These are phyloP conservation scores for Huso huso DNA, from an alignment of 2,797 vertebrate species.

Conservation along the genomic window DNA sequence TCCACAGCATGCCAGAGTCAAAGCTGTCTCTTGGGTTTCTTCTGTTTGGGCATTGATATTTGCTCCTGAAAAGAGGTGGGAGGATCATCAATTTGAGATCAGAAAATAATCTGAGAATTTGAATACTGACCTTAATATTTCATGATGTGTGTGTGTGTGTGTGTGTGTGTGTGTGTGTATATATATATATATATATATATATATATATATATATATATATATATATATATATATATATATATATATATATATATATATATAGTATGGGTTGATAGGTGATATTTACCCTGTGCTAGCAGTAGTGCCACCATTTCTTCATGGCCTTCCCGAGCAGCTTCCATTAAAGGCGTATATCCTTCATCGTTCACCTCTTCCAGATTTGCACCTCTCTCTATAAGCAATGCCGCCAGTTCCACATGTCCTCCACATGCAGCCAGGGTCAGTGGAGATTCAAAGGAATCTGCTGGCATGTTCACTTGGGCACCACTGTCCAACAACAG, in stretches of 20 bases:
- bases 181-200: no score
- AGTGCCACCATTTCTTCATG: constrained; percentile 98
- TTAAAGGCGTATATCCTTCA: constrained; percentile 95
- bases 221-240: no score
- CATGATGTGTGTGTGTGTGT: no score
- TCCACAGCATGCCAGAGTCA: constrained; percentile 94
- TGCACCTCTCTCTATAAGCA: constrained; percentile 93
- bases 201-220: no score
- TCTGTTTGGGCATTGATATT: constrained; percentile 98
- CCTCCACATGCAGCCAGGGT: constrained; percentile 94
- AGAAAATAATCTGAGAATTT: no score
- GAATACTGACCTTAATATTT: no score
- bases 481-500: constrained; percentile 96
- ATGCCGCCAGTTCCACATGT: constrained; percentile 89
- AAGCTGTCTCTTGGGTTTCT: constrained; percentile 94
- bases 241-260: no score
- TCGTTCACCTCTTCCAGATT: constrained; percentile 98
- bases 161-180: no score
- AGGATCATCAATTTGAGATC: neutral
- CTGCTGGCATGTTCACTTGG: constrained; percentile 98
- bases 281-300: constrained; percentile 87
- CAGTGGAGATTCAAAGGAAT: constrained; percentile 94
- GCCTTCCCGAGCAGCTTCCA: constrained; percentile 97
- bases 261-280: constrained; percentile 8
- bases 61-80: constrained; percentile 60